Percentiles rank a stretch among this genome's conserved stretches.
Conservation (phyloP, 2,797 vertebrate genomes). For the Aeoliscus strigatus region DNA sequence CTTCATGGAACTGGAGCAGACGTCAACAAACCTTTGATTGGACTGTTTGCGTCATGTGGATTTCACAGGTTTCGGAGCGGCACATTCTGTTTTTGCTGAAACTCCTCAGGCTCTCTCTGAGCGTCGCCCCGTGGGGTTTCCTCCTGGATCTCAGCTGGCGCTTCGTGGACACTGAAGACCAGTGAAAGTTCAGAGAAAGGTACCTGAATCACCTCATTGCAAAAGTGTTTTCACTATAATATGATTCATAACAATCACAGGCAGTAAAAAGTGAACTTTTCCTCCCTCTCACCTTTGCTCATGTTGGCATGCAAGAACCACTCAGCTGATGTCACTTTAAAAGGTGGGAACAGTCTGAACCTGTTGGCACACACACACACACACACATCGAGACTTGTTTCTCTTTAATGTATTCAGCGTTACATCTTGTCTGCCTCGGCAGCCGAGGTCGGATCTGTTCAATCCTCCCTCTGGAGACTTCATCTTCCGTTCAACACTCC, state of each 20-base stretch:
- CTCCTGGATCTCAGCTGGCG: too few species aligned
- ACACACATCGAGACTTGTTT: slow-evolving; percentile 24
- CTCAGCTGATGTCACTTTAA: slow-evolving; percentile 21
- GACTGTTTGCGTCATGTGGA: too few species aligned
- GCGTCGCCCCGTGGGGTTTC: too few species aligned
- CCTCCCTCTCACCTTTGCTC: too few species aligned
- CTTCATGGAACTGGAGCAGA: too few species aligned
- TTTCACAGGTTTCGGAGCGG: too few species aligned
- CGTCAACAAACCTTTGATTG: too few species aligned
- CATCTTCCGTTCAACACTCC: slow-evolving; percentile 42
- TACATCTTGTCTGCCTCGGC: slow-evolving; percentile 26
- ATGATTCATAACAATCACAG: slow-evolving; percentile 1
- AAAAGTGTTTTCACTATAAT: neutral
- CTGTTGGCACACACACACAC: slow-evolving; percentile 11
- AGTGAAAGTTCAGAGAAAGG: neutral
- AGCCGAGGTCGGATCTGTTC: slow-evolving; percentile 39
- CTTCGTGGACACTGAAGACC: too few species aligned
- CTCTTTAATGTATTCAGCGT: slow-evolving; percentile 24
- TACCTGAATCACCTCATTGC: neutral
- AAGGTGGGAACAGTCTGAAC: slow-evolving; percentile 34
- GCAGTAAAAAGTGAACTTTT: slow-evolving; percentile 8
- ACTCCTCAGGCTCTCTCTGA: too few species aligned
- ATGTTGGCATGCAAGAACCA: slow-evolving; percentile 1
- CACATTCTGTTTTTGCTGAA: too few species aligned
- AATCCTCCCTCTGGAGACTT: slow-evolving; percentile 36